Base-by-base conservation (phyloP, 1,140 invertebrate genomes). In the Sipha flava region DNA sequence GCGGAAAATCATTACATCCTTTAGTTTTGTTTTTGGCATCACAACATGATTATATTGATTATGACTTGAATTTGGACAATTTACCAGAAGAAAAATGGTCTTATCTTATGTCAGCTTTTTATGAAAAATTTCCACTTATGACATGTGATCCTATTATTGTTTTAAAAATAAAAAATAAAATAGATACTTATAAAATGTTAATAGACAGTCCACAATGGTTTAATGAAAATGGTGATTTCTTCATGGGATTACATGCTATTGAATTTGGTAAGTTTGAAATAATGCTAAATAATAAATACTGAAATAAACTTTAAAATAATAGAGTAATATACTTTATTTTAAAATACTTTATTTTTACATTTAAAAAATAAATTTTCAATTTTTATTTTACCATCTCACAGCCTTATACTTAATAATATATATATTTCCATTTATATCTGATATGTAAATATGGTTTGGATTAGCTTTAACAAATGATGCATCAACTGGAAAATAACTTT, bases 331-430 rank as follows among this genome's bases (percentile, higher is more conserved):
- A 18, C 14, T 47, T 47, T 47, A 59, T 31, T 59, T 59, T 14
- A 31, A 31, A n/a, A n/a, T n/a, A n/a, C n/a, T 59, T 14, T 31
- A 10, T n/a, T 31, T 2, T 70, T 29, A 70, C 9, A n/a, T n/a
- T 18, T 47, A 47, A 45, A n/a, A 9, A 9, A 26, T 6, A 40
- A 5, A 6, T 43, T 37, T 23, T 43, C 23, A 1, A 47, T 16
- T n/a, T 34, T 70, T 21, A 54, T 14, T 73, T 54, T 52, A 73
- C 47, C 70, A 73, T 73, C 49, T 52, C 21, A 77, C 21, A 18
- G 73, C 73, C 29, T 77, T 77, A 77, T 77, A 77, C 16, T 77
- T 77, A 7, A 77, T 52, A 16, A 57, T 77, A n/a, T 77, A 77
- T 43, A 77, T 43, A 77, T 77, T 52, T n/a, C 73, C 73, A 31